These are phyloP conservation scores for Pterostichus madidus DNA, from an alignment of 2,888 invertebrate species.

Conservation along the genomic window DNA sequence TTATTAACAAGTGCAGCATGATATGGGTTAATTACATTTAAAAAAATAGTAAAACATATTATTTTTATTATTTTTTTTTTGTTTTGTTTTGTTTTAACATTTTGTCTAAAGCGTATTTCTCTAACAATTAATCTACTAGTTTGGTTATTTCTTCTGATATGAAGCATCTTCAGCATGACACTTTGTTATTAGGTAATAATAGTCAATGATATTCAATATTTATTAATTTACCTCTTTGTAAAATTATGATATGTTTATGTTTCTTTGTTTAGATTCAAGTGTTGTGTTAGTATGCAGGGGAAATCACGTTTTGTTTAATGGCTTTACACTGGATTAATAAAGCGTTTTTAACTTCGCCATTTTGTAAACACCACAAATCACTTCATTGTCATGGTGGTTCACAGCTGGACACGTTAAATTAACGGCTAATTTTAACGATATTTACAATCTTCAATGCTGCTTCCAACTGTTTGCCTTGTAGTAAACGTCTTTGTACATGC, in stretches of 20 bases:
- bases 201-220: conserved; percentile 54
- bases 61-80: conserved; percentile 58
- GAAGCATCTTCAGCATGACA: conserved; percentile 62
- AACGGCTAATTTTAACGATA: neutral
- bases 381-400: conserved; percentile 30
- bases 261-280: conserved; percentile 58
- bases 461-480: conserved; percentile 96
- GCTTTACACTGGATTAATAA: conserved; percentile 34
- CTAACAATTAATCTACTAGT: conserved; percentile 64
- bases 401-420: conserved; percentile 12
- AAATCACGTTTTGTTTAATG: conserved; percentile 31
- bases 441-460: conserved; percentile 81
- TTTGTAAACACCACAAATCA: conserved; percentile 45
- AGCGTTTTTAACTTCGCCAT: conserved; percentile 39
- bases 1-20: conserved; percentile 50
- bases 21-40: conserved; percentile 63
- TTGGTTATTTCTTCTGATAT: conserved; percentile 64
- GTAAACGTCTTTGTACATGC: conserved; percentile 95
- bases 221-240: conserved; percentile 60
- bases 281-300: conserved; percentile 28
- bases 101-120: conserved; percentile 63
- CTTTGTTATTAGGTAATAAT: conserved; percentile 48
- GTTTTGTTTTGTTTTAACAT: conserved; percentile 53
- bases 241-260: conserved; percentile 66
- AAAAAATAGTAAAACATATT: conserved; percentile 66